Evolutionary conservation across 2,113 vertebrate species (phyloP), one percentile per base, ranked within the genome.

Genomic region (Illadopsis cleaveri): DNA sequence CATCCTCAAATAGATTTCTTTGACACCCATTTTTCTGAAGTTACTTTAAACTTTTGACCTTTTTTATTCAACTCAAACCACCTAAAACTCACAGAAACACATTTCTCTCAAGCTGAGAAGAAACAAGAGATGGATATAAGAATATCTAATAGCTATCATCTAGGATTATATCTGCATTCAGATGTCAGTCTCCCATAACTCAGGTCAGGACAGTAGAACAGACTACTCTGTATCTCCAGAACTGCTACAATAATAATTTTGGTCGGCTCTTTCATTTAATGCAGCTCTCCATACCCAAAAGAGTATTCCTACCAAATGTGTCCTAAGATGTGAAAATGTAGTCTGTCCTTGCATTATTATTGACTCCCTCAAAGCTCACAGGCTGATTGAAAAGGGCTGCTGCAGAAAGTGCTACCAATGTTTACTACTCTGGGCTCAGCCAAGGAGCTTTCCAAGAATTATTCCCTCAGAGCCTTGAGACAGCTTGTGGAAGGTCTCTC

Each of bases 251-350:
- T 40, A 77, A 18, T 33, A 37, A 4, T 6, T 69, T 61, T 16
- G 9, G 6, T 77, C 47, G 69, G 8, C 5, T 40, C 17, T 60
- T 87, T 64, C 22, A 40, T 7, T 38, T 51, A 45, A 35, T 60
- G 58, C 22, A 48, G 23, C 10, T 23, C 21, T 61, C 13, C 23
- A n/a, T 10, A 11, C 16, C 31, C 44, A 38, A 88, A 65, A 65
- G 6, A 4, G 1, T 35, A 4, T 8, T 12, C 31, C 12, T 62
- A 35, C 7, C 5, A 6, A 11, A 12, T 24, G 7, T 8, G 1
- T 35, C 21, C 22, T 18, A n/a, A 8, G 17, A 48, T 22, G 12
- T 12, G 33, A 54, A 72, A 45, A 44, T 5, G 7, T 16, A 28
- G 53, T 78, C 45, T 91, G 66, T 20, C 42, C 53, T 13, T 89